Percentiles rank a stretch among this genome's conserved stretches.
These are phyloP conservation scores for Laothoe populi DNA, from an alignment of 2,888 invertebrate species.

Conservation along the genomic window DNA sequence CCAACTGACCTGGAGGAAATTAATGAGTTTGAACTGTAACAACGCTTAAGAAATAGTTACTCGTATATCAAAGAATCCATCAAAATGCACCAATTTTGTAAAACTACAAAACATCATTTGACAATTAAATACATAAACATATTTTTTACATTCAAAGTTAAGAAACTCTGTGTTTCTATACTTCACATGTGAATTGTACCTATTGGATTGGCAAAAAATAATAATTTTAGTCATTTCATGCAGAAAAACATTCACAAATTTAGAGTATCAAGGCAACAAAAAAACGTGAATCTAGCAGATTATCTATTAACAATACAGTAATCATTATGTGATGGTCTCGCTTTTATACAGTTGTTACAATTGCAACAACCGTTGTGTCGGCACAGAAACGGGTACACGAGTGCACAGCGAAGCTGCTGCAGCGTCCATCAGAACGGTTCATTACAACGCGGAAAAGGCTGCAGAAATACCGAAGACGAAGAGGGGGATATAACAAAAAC, in stretches of 20 bases:
- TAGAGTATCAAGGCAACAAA: neutral
- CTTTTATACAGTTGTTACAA: conserved; percentile 10
- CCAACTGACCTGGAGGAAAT: neutral
- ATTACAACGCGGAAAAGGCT: neutral
- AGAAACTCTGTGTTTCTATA: too few species aligned
- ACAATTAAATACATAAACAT: too few species aligned
- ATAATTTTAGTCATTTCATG: neutral
- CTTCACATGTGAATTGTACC: too few species aligned
- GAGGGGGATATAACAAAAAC: neutral
- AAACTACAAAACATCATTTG: too few species aligned
- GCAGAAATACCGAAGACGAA: neutral
- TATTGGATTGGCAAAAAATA: too few species aligned
- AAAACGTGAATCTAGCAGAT: neutral
- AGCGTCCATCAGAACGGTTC: conserved; percentile 16
- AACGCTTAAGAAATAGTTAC: neutral
- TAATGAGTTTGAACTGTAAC: neutral
- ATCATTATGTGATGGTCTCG: neutral
- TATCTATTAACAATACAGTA: neutral
- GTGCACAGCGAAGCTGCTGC: conserved; percentile 5
- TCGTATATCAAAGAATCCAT: neutral
- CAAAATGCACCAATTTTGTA: too few species aligned
- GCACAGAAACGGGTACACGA: neutral
- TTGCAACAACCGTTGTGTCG: conserved; percentile 15
- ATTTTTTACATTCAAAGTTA: too few species aligned
- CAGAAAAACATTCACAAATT: neutral